phyloP scores from a whole-genome alignment of 2,797 vertebrate genomes.

The Heterohyrax brucei region DNA sequence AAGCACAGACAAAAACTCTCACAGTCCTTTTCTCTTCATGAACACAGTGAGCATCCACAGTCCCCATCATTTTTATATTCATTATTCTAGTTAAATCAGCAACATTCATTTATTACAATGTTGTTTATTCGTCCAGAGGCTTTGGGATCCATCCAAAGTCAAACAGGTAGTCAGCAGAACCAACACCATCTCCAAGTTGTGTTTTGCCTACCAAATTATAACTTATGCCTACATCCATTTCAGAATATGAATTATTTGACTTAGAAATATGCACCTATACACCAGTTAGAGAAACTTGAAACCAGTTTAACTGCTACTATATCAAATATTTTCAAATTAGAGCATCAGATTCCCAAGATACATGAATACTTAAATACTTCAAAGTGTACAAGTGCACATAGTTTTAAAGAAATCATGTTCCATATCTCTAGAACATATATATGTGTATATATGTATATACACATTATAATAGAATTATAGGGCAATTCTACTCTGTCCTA shows the following conservation, averaged over 20 bases:
- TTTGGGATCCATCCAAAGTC: not conserved
- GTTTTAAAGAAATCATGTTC: constrained; percentile 12
- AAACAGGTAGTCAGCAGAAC: not conserved
- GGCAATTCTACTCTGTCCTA: too few relatives aligned
- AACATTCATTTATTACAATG: too few relatives aligned
- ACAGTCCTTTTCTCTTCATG: not conserved
- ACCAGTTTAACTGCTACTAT: not conserved
- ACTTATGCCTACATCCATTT: not conserved
- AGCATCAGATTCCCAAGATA: not conserved
- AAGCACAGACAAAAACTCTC: not conserved
- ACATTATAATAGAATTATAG: too few relatives aligned
- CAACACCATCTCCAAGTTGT: too few relatives aligned
- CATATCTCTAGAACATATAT: not conserved
- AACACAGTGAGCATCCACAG: not conserved
- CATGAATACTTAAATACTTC: not conserved
- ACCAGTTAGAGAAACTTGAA: not conserved
- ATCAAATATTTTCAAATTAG: not conserved
- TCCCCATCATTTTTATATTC: not conserved
- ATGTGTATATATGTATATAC: too few relatives aligned
- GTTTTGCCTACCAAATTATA: not conserved
- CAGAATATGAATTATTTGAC: not conserved
- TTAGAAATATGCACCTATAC: not conserved
- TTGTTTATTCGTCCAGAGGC: not conserved
- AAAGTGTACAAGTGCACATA: not conserved
- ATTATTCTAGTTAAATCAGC: not conserved